Evolutionary conservation across 2,797 vertebrate species (phyloP), one percentile per base, ranked within the genome.

Genomic region (Meriones psammophilus): DNA sequence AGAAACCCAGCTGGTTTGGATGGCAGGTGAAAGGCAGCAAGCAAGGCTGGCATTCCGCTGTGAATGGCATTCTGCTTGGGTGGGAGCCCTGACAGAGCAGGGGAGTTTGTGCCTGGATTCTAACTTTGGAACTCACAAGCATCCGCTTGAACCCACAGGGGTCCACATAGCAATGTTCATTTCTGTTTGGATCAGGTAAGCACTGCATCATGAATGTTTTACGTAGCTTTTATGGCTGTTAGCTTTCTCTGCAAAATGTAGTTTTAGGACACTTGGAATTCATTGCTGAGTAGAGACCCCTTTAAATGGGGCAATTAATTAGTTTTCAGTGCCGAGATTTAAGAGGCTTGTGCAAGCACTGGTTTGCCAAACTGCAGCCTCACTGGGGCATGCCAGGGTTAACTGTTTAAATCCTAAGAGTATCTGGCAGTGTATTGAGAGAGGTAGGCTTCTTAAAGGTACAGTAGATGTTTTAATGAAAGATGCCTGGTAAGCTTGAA

Each of bases 361-460:
- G 24, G 50, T 50, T 54, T 33, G 42, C 18, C 33, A 28, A 9
- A 12, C 46, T 76, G 28, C 9, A 18, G 4, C n/a, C 26, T 64
- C 22, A 56, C 3, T 39, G 81, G 60, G 15, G 30, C 88, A 71
- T 54, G 91, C 64, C 66, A 90, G 39, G 69, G 22, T 73, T 66
- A 93, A 78, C 39, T 69, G n/a, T 80, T 93, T 76, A 46, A 92
- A 68, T 89, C 64, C 50, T 86, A 56, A 81, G 73, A 86, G 3
- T 81, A 87, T 81, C 50, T 92, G 33, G 3, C 62, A 79, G 24
- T n/a, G 17, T 28, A 14, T 60, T 10, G 28, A 36, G 46, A 78
- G 79, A 68, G 13, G 30, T 4, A 58, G 20, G 12, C 46, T 58
- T 85, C 42, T 86, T 17, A 80, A 33, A 33, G 66, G 36, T 60